Base-by-base conservation (phyloP, 2,113 vertebrate species). In the Ornithorhynchus anatinus region DNA sequence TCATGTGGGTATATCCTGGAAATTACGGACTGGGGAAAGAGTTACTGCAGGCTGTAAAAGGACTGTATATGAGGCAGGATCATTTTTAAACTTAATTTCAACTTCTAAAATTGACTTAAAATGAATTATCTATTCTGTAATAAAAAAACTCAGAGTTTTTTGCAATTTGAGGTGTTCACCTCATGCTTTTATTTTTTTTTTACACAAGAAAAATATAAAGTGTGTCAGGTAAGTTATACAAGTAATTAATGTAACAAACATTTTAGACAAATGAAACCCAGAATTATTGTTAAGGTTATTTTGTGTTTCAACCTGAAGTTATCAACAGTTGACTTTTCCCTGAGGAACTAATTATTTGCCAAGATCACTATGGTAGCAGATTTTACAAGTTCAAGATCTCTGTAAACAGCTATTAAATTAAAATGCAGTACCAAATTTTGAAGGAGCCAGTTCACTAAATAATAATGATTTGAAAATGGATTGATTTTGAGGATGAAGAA, bases 321-420 rank as follows among this genome's bases (percentile, higher is more conserved):
- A 75, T 53, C 52, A 82, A 84, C 69, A 77, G 44, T 16, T 61
- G 25, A 0, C 1, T 80, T 87, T 87, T 88, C 87, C 82, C 81
- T 31, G 53, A 80, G 88, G 87, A 90, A 74, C 85, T 90, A 85
- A 92, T 93, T 92, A 92, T 59, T 77, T 73, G 66, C 37, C 58
- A 72, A 85, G 80, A 87, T 91, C 84, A 91, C 87, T 85, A 40
- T 22, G 44, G 82, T 56, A 76, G 74, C 81, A 69, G 81, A 42
- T 68, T 88, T 75, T 62, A 80, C 32, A 64, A 74, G 47, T 69
- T 75, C 59, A 62, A 71, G 72, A 73, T 79, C 77, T 81, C 35
- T n/a, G 80, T 69, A 88, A 81, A 72, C 39, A 72, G 73, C 47
- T 56, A 20, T 77, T 63, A 67, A 67, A 84, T 64, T 57, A 4